Percentiles rank a stretch among this genome's conserved stretches.
These are phyloP conservation scores for Nasonia longicornis DNA, from an alignment of 1,140 invertebrate species.

Conservation along the genomic window DNA sequence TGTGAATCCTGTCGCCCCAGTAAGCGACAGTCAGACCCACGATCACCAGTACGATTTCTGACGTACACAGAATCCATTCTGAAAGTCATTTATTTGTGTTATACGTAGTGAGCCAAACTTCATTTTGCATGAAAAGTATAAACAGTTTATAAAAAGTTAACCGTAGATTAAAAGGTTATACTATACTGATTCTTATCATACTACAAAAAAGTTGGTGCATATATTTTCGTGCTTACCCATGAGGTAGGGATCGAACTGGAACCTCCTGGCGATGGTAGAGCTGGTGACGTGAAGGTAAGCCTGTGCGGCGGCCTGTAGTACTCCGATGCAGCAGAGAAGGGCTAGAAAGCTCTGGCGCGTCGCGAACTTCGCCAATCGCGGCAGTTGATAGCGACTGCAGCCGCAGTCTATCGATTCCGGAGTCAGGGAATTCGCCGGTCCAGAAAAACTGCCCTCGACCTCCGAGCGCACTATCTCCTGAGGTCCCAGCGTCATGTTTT, in stretches of 20 bases:
- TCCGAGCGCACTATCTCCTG: slow-evolving; percentile 62
- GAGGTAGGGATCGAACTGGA: slow-evolving; percentile 65
- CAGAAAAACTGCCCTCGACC: slow-evolving; percentile 63
- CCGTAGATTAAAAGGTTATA: too few species aligned
- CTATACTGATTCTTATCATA: too few species aligned
- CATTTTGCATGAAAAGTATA: too few species aligned
- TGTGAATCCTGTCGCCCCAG: slow-evolving; percentile 74
- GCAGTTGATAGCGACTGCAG: slow-evolving; percentile 69
- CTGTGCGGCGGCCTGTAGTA: slow-evolving; percentile 70
- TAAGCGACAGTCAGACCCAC: slow-evolving; percentile 71
- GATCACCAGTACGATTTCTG: slow-evolving; percentile 70
- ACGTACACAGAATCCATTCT: slow-evolving; percentile 73
- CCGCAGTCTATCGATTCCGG: slow-evolving; percentile 74
- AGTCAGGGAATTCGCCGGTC: slow-evolving; percentile 64
- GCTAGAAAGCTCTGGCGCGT: slow-evolving; percentile 70
- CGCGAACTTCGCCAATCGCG: slow-evolving; percentile 72
- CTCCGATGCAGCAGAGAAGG: slow-evolving; percentile 68
- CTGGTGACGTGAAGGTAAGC: slow-evolving; percentile 72
- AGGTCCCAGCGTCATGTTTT: slow-evolving; percentile 57
- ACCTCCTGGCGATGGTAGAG: slow-evolving; percentile 68
- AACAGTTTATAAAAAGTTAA: too few species aligned
- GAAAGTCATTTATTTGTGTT: not conserved
- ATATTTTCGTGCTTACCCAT: slow-evolving; percentile 62
- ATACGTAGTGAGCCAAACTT: too few species aligned
- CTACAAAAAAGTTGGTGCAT: not conserved